A percentile compares a stretch with the other conserved stretches of the same genome.
phyloP scores from a whole-genome alignment of 2,797 vertebrate species.

The Pseudochromis fuscus region DNA sequence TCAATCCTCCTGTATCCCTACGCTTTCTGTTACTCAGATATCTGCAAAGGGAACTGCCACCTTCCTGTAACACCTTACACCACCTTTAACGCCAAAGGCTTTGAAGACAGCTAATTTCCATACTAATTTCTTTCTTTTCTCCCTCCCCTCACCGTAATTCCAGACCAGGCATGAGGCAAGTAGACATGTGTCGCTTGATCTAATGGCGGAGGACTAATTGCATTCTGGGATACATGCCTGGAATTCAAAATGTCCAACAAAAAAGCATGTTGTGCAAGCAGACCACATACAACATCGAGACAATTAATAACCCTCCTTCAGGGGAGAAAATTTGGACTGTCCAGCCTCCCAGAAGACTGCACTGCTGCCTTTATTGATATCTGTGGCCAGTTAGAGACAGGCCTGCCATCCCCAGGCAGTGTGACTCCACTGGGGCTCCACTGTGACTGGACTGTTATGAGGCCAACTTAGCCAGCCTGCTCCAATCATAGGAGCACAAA shows the following conservation, averaged over 20 bases:
- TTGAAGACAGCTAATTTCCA: conserved; percentile 87
- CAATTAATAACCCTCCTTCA: conserved; percentile 83
- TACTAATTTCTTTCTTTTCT: conserved; percentile 86
- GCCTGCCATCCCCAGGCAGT: conserved; percentile 75
- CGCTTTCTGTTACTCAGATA: conserved; percentile 75
- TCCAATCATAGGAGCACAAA: conserved; percentile 81
- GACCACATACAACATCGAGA: conserved; percentile 76
- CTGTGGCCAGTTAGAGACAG: conserved; percentile 79
- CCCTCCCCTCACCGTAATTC: conserved; percentile 72
- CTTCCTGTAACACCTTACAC: conserved; percentile 78
- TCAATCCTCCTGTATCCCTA: conserved; percentile 77
- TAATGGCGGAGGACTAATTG: conserved; percentile 85
- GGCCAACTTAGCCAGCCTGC: conserved; percentile 80
- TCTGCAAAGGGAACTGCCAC: conserved; percentile 80
- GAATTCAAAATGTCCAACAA: conserved; percentile 79
- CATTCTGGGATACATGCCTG: conserved; percentile 82
- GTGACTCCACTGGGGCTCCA: conserved; percentile 73
- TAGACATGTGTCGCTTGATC: conserved; percentile 84
- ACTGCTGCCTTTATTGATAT: conserved; percentile 83
- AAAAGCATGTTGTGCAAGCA: conserved; percentile 72
- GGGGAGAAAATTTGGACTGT: conserved; percentile 76
- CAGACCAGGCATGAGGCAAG: conserved; percentile 73
- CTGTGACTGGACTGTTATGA: conserved; percentile 83
- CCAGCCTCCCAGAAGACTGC: conserved; percentile 72
- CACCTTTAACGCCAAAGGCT: conserved; percentile 84